Conservation (phyloP, 2,797 vertebrate genomes). For the Todus mexicanus region DNA sequence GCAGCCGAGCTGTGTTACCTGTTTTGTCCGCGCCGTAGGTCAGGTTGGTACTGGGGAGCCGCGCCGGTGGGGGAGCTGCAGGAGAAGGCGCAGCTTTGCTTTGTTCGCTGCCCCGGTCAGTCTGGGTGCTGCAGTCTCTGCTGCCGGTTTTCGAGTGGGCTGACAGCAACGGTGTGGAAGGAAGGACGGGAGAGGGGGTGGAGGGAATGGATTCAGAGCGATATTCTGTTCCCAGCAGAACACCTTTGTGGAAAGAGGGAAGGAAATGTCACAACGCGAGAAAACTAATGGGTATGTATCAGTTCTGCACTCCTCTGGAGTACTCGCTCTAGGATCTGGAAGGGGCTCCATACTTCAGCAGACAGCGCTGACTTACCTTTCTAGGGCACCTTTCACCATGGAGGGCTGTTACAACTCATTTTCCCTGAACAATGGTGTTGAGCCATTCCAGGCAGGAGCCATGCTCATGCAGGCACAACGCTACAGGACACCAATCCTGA, state of each 20-base stretch:
- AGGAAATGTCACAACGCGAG: not conserved
- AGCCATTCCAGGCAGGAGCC: not conserved
- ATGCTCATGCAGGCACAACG: not conserved
- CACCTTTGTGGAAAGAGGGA: slow-evolving; percentile 71
- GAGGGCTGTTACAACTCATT: not conserved
- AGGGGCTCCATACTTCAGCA: not conserved
- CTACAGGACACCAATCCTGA: not conserved
- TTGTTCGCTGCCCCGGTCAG: slow-evolving; percentile 84
- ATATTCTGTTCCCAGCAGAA: slow-evolving; percentile 92
- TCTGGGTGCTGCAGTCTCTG: slow-evolving; percentile 96
- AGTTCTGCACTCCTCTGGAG: not conserved
- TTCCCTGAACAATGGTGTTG: not conserved
- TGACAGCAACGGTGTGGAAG: slow-evolving; percentile 84
- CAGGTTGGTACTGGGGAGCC: slow-evolving; percentile 82
- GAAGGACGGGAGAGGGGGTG: slow-evolving; percentile 90
- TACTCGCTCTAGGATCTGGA: not conserved
- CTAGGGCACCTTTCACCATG: not conserved
- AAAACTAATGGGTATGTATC: not conserved
- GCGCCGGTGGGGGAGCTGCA: slow-evolving; percentile 70
- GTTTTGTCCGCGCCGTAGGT: slow-evolving; percentile 86
- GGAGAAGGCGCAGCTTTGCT: slow-evolving; percentile 74
- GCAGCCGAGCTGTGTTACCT: slow-evolving; percentile 70
- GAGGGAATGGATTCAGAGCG: slow-evolving; percentile 90
- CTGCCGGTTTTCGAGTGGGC: slow-evolving; percentile 95
- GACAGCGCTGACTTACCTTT: not conserved